These are phyloP conservation scores for Chloroceryle inda DNA, from an alignment of 2,797 vertebrate species.

Conservation along the genomic window DNA sequence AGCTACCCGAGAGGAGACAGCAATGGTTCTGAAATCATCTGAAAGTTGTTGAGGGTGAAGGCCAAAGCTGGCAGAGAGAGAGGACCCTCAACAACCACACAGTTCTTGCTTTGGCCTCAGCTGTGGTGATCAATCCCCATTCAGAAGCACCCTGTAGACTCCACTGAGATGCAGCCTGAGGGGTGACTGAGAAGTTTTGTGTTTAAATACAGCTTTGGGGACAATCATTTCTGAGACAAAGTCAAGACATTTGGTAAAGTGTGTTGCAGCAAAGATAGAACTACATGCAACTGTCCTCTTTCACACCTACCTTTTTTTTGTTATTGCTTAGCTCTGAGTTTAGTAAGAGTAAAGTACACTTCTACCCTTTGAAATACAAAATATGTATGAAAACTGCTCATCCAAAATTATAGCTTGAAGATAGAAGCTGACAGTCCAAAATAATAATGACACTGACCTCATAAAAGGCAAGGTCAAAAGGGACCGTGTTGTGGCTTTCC, in stretches of 20 bases:
- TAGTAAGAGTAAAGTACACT: neutral
- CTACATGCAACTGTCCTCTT: neutral
- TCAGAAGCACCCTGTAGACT: neutral
- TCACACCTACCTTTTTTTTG: too few species aligned
- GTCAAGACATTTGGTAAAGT: accelerated
- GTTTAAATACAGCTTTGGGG: neutral
- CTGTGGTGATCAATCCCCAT: accelerated
- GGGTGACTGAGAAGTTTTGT: neutral
- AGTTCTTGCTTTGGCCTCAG: accelerated
- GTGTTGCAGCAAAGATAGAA: accelerated
- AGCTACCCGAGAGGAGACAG: neutral
- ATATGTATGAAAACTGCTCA: neutral
- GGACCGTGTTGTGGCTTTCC: neutral
- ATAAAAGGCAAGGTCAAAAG: neutral
- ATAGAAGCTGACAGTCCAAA: neutral
- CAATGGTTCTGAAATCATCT: accelerated
- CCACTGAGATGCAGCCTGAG: too few species aligned
- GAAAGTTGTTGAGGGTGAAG: neutral
- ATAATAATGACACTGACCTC: neutral
- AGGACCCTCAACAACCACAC: accelerated
- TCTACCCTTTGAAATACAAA: neutral
- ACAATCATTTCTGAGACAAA: accelerated
- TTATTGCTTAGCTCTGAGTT: neutral
- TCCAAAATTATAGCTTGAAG: neutral
- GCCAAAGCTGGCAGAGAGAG: accelerated